Conservation (phyloP, 2,888 invertebrate genomes). For the Hofmannophila pseudospretella region DNA sequence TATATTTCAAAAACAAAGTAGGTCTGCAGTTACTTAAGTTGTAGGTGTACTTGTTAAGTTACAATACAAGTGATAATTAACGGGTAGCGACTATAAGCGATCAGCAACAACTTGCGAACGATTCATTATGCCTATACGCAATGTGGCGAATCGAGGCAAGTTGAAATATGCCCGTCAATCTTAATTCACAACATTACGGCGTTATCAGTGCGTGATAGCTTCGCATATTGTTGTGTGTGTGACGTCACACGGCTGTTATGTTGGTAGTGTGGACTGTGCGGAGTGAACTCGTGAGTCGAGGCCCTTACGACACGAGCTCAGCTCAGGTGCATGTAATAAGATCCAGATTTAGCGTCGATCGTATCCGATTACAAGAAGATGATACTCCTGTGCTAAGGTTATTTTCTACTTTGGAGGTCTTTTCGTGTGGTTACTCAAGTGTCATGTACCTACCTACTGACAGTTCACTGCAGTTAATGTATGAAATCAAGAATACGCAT, state of each 20-base stretch:
- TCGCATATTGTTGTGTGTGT: conserved; percentile 4
- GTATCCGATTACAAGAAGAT: conserved; percentile 31
- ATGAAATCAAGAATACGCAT: not conserved
- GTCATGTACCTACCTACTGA: conserved; percentile 1
- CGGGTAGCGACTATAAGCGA: not conserved
- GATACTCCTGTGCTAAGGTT: conserved; percentile 14
- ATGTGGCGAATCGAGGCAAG: not conserved
- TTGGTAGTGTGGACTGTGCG: conserved; percentile 1
- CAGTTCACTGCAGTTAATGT: not conserved
- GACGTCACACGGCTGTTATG: too few species aligned
- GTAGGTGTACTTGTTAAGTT: not conserved
- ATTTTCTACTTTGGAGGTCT: not conserved
- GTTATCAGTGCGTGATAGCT: conserved; percentile 23
- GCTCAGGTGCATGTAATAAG: conserved; percentile 34
- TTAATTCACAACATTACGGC: conserved; percentile 7
- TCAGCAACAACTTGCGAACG: not conserved
- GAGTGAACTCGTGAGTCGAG: too few species aligned
- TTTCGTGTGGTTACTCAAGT: not conserved
- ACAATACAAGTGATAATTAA: conserved; percentile 3
- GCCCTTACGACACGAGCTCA: too few species aligned
- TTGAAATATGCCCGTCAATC: conserved; percentile 1
- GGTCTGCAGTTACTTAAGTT: not conserved
- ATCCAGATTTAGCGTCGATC: conserved; percentile 37
- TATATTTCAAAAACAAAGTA: not conserved
- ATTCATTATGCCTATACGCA: not conserved